phyloP scores from a whole-genome alignment of 2,888 invertebrate genomes.

The Hipparchia semele region DNA sequence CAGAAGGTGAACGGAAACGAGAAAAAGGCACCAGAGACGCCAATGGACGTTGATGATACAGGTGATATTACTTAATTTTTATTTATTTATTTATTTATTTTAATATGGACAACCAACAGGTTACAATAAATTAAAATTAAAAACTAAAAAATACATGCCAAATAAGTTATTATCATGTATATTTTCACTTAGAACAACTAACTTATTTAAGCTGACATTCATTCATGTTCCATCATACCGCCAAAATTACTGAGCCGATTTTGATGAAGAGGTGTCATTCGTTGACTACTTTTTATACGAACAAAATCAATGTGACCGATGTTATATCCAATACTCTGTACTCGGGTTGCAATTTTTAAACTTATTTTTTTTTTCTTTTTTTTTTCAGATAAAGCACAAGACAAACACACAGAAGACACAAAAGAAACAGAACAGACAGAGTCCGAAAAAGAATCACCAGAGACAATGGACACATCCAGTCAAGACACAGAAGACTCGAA shows the following conservation, averaged over 20 bases:
- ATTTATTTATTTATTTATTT: neutral
- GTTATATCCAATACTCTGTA: no score
- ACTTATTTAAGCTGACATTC: no score
- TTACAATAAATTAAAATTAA: no score
- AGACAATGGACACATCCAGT: slow-evolving; percentile 65
- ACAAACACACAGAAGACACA: slow-evolving; percentile 49
- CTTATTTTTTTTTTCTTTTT: slow-evolving; percentile 20
- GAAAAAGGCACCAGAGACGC: slow-evolving; percentile 54
- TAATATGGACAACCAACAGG: no score
- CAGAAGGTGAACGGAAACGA: slow-evolving; percentile 79
- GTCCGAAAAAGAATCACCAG: slow-evolving; percentile 51
- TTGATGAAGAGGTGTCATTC: no score
- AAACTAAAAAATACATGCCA: no score
- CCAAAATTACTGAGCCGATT: no score
- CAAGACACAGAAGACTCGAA: slow-evolving; percentile 56
- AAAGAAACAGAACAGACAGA: slow-evolving; percentile 45
- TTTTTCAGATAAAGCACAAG: slow-evolving; percentile 44
- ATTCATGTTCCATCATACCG: no score
- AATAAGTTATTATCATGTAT: no score
- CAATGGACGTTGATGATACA: slow-evolving; percentile 75
- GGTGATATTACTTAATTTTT: slow-evolving; percentile 47
- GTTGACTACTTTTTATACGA: no score
- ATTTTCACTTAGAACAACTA: no score
- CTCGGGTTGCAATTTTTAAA: neutral
- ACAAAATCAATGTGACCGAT: no score